Base-by-base conservation (phyloP, 2,113 vertebrate species). In the Hemichromis elongatus region DNA sequence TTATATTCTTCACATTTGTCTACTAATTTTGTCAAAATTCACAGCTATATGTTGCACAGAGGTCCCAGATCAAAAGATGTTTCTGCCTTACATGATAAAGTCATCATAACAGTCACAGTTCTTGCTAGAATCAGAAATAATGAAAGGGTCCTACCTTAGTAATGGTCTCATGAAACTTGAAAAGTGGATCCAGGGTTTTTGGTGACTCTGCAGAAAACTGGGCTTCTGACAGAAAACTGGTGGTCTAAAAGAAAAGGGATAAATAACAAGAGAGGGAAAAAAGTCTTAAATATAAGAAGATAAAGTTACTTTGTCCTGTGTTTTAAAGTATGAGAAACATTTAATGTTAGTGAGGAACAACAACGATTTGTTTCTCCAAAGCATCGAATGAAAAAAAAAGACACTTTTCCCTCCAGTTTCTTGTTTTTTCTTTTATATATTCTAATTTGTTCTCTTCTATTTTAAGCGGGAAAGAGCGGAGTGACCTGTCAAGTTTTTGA, bases 111-210 rank as follows among this genome's bases (percentile, higher is more conserved):
- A 50, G 16, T 50, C 2, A 4, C 24, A 50, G 28, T 70, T 18
- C 7, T 26, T 70, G 40, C 66, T 45, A 70, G 13, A 70, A 70
- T 70, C 11, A 28, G 8, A 42, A 70, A 73, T 73, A 73, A 73
- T 47, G 7, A 30, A 1, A 11, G 12, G 30, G 70, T 66, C 94
- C 91, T 97, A 99, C 98, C 98, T 98, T 99, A 37, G 97, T 96
- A 91, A 98, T 94, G 57, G 94, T 96, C 91, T 98, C 97, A 0
- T 99, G 98, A 81, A 98, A 96, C 47, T 86, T 96, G 95, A 98
- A 98, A 89, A 95, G 95, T 5, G 97, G 96, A 94, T 98, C 97
- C 75, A 96, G 75, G 55, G 96, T 96, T 91, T 97, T 95, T 50
- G 90, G 96, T 68, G 93, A 86, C 85, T 57, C 89, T 13, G 86